These are phyloP conservation scores for Allolobophora icterica DNA, from an alignment of 2,888 invertebrate species.

Conservation along the genomic window DNA sequence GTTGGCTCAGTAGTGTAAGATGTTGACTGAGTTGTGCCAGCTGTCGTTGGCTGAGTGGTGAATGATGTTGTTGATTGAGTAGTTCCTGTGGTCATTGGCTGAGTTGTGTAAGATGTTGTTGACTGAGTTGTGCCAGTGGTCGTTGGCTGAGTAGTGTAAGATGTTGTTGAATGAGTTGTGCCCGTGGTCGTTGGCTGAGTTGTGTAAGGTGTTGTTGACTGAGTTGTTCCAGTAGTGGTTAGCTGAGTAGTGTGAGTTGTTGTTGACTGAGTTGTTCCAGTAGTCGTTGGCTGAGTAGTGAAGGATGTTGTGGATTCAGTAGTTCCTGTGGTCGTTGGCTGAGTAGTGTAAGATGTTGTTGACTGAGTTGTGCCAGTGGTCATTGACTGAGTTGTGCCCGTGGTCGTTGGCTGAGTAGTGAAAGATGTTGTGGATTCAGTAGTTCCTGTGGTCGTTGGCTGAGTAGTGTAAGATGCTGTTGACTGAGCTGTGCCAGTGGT, in stretches of 20 bases:
- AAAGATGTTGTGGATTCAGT: not conserved
- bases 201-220: not conserved
- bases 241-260: not conserved
- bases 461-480: not conserved
- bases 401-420: not conserved
- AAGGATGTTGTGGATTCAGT: not conserved
- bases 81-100: too few species aligned
- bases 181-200: not conserved
- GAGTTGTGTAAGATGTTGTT: too few species aligned
- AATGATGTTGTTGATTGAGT: too few species aligned
- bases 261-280: not conserved
- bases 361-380: not conserved
- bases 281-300: not conserved
- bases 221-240: not conserved
- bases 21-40: too few species aligned
- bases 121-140: too few species aligned
- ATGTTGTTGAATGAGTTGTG: too few species aligned
- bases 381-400: not conserved
- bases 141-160: too few species aligned
- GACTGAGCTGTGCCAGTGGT: not conserved
- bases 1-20: too few species aligned
- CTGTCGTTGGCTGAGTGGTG: too few species aligned
- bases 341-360: not conserved
- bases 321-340: not conserved
- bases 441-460: not conserved